Evolutionary conservation across 2,113 vertebrate genomes (phyloP), one percentile per base, ranked within the genome.

Genomic region (Rhinolophus sinicus): DNA sequence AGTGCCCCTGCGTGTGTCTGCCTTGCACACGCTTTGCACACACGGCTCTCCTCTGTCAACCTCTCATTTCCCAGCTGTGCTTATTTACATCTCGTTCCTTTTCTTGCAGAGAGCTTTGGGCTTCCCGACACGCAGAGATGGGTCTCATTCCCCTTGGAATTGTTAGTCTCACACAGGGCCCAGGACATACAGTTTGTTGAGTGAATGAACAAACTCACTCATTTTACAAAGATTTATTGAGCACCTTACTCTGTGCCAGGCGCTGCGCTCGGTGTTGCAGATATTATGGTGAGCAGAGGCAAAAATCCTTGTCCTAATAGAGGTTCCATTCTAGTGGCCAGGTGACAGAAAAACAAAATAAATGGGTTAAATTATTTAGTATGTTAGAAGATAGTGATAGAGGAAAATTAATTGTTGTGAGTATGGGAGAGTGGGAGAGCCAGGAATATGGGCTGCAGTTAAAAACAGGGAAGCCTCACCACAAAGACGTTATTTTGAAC

Each of bases 1-100:
- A 5, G 28, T 6, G 44, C 56, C 54, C 4, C 44, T 30, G 64
- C 7, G 15, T 1, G 11, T 0, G 2, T 19, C 14, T 60, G 8
- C 10, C 75, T 58, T 28, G 4, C 8, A 22, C 47, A 50, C 47
- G 5, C 47, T 11, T 50, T 50, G 47, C 9, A 13, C 28, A 26
- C 21, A 6, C 28, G 16, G 16, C 60, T 40, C 69, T 78, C 4
- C 10, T 26, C 0, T 8, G 21, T 56, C 35, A 12, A n/a, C 9
- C 69, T 70, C 22, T 22, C 30, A 14, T 4, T 12, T 35, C 18
- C 40, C 28, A 38, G 24, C 19, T 85, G 64, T 50, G 21, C 56
- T 16, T 72, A 22, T 38, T 30, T 33, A 14, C 14, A 12, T 3
- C 33, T 89, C 26, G 40, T n/a, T 47, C 12, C 24, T n/a, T 93